Base-by-base conservation (phyloP, 2,113 vertebrate species). In the Martes martes region DNA sequence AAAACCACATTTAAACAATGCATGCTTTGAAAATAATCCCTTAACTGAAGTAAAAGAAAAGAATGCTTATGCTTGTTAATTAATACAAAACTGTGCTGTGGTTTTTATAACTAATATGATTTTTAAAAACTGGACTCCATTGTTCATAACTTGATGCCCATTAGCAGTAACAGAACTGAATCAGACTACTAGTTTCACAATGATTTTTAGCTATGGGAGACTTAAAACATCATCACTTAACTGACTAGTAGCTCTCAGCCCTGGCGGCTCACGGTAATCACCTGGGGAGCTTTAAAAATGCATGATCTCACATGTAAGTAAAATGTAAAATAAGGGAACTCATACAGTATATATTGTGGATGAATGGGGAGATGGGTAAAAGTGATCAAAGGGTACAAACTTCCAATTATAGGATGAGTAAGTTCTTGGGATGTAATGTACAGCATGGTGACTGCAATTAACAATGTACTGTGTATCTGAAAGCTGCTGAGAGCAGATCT, bases 21-120 rank as follows among this genome's bases (percentile, higher is more conserved):
- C 11, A 85, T 97, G 95, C 33, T 52, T 98, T 98, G 90, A 65
- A 97, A 96, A 92, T 47, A 97, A 87, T 90, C 97, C 91, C 91
- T 98, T 96, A 97, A 97, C 73, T 97, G 89, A 87, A 97, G 47
- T 95, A 96, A 74, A 91, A 2, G 4, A 96, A 74, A 91, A 2
- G 4, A 78, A 8, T 90, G 24, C 28, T 88, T 59, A 91, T 55
- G n/a, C 45, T 81, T 92, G 19, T 24, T 95, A 74, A 63, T 87
- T 97, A 93, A 85, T 73, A 85, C 21, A 87, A 52, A 84, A 86
- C 11, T 71, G 2, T 84, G 19, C 50, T 26, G 13, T 57, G 52
- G 26, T 73, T 92, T 95, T 94, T 91, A 94, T 50, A 89, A 91
- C 50, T 89, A 93, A 42, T 8, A 76, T 67, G 47, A 81, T 73